phyloP scores from a whole-genome alignment of 2,797 vertebrate genomes.

The Serranus cabrilla region DNA sequence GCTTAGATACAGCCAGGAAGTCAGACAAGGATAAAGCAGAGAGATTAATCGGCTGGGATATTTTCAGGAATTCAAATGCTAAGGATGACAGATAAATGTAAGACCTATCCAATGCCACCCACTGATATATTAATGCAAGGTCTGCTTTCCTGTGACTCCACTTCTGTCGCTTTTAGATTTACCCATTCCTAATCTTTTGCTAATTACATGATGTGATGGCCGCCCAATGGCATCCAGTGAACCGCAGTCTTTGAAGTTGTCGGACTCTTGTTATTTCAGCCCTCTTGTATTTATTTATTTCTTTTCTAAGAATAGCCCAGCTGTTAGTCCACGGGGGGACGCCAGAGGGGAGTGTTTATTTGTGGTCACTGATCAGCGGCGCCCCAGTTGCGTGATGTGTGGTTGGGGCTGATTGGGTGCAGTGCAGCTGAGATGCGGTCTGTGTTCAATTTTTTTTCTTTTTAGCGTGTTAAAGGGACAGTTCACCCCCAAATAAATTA shows the following conservation, averaged over 20 bases:
- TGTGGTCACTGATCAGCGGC: slow-evolving; percentile 67
- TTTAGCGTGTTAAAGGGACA: neutral
- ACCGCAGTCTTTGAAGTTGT: slow-evolving; percentile 22
- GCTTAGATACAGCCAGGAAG: slow-evolving; percentile 33
- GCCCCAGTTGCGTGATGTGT: slow-evolving; percentile 53
- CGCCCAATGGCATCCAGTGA: slow-evolving; percentile 13
- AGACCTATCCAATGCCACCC: slow-evolving; percentile 10
- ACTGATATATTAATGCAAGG: slow-evolving; percentile 29
- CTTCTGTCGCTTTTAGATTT: slow-evolving; percentile 30
- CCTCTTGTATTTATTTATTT: slow-evolving; percentile 37
- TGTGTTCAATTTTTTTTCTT: slow-evolving; percentile 14
- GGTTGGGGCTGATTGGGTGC: slow-evolving; percentile 36
- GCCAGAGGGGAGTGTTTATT: slow-evolving; percentile 55
- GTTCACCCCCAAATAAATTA: too few species aligned
- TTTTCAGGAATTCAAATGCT: slow-evolving; percentile 42
- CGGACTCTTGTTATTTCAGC: slow-evolving; percentile 44
- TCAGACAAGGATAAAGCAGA: slow-evolving; percentile 40
- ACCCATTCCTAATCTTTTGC: slow-evolving; percentile 31
- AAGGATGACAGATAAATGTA: slow-evolving; percentile 41
- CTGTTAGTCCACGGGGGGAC: slow-evolving; percentile 46
- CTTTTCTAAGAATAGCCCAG: slow-evolving; percentile 65
- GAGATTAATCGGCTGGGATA: slow-evolving; percentile 36
- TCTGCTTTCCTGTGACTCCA: slow-evolving; percentile 41
- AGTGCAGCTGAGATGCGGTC: slow-evolving; percentile 50
- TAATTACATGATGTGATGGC: slow-evolving; percentile 40